Evolutionary conservation across 2,888 invertebrate species (phyloP).

Genomic region (Drosophila prolongata): DNA sequence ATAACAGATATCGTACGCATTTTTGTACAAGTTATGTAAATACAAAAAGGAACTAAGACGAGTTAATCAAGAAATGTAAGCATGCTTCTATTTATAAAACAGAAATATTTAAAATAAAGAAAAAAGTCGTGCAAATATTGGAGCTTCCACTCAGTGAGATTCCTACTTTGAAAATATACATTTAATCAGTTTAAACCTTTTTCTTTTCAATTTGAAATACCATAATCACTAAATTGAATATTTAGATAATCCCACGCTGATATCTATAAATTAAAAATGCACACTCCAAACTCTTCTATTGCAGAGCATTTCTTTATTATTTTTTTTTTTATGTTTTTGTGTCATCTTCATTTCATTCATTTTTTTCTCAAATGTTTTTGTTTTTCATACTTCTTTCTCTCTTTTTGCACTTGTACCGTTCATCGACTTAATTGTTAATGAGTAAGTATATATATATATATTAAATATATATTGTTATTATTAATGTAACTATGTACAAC

Average conservation of each 20-base stretch:
- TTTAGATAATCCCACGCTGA: no score
- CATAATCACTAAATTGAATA: no score
- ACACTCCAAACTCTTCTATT: constrained; percentile 67
- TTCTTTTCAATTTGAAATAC: no score
- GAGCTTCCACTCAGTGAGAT: neutral
- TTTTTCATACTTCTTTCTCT: constrained; percentile 34
- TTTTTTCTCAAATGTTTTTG: constrained; percentile 36
- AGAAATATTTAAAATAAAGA: neutral
- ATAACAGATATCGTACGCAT: constrained; percentile 21
- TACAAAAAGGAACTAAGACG: neutral
- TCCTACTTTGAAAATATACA: neutral
- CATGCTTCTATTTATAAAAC: neutral
- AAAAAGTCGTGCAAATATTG: neutral
- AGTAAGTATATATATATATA: constrained; percentile 63
- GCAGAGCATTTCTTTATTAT: constrained; percentile 82
- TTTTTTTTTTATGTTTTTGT: constrained; percentile 61
- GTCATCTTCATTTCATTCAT: constrained; percentile 46
- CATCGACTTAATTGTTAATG: constrained; percentile 72
- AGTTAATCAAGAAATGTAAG: neutral
- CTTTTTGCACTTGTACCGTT: constrained; percentile 76
- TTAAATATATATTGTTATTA: constrained; percentile 61
- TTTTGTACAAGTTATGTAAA: constrained; percentile 11
- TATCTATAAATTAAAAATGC: neutral
- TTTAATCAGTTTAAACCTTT: neutral
- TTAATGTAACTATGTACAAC: constrained; percentile 76